Percentiles rank a stretch among this genome's conserved stretches.
phyloP scores from a whole-genome alignment of 2,113 vertebrate genomes.

The Peromyscus californicus region DNA sequence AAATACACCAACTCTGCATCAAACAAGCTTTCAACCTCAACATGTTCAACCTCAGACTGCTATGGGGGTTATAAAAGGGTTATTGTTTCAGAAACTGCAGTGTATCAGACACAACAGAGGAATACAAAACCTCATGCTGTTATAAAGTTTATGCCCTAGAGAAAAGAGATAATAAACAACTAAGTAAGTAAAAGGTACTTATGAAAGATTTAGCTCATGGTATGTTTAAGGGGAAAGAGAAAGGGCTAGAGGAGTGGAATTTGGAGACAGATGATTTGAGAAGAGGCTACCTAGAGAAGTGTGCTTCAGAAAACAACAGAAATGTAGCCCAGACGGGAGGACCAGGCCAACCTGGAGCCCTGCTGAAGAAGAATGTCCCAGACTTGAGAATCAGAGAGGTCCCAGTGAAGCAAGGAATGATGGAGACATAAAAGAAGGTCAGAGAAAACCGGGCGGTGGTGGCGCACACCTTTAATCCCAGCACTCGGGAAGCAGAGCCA shows the following conservation, averaged over 20 bases:
- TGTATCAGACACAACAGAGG: not conserved
- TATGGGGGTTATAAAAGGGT: not conserved
- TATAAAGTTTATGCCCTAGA: no score
- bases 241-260: not conserved
- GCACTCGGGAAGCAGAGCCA: no score
- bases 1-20: not conserved
- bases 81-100: not conserved
- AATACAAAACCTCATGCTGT: no score
- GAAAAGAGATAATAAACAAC: not conserved
- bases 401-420: no score
- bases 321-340: not conserved
- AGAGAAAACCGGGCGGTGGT: no score
- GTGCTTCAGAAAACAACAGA: not conserved
- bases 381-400: not conserved
- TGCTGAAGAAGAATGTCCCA: fast-evolving
- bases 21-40: not conserved
- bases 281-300: not conserved
- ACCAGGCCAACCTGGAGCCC: not conserved
- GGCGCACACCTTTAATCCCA: no score
- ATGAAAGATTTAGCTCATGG: not conserved
- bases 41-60: not conserved
- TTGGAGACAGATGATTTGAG: not conserved
- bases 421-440: not conserved
- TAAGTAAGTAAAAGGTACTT: not conserved
- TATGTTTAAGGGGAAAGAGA: not conserved